Percentiles rank a stretch among this genome's conserved stretches.
These are phyloP conservation scores for Epirrhoe tristata DNA, from an alignment of 2,888 invertebrate species.

Conservation along the genomic window DNA sequence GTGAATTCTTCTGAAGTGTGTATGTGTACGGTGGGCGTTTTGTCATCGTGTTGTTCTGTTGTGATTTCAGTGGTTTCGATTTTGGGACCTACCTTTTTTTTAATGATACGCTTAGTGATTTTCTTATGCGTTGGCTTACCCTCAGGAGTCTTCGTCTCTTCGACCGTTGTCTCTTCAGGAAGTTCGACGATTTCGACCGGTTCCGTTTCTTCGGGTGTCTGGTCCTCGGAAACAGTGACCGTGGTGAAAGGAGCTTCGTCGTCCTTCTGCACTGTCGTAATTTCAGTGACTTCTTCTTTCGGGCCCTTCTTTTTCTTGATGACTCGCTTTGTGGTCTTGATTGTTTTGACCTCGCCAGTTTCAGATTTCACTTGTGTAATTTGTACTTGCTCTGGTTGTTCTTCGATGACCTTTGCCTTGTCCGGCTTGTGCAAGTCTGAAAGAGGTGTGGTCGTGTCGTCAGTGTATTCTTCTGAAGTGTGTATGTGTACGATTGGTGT, in stretches of 20 bases:
- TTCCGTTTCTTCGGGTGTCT: not conserved
- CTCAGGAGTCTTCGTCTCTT: not conserved
- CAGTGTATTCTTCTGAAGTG: too few relatives aligned
- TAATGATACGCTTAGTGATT: not conserved
- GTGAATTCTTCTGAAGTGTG: too few relatives aligned
- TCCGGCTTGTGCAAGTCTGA: too few relatives aligned
- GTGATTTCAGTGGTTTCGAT: too few relatives aligned
- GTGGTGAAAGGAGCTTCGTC: constrained; percentile 6
- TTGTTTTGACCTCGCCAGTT: not conserved
- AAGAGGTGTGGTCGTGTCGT: too few relatives aligned
- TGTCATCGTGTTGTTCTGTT: too few relatives aligned
- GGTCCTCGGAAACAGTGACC: constrained; percentile 5
- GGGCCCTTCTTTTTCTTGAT: constrained; percentile 42
- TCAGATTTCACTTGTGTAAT: not conserved
- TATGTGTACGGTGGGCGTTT: too few relatives aligned
- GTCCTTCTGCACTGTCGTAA: constrained; percentile 3
- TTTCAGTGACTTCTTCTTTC: constrained; percentile 30
- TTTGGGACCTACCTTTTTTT: not conserved
- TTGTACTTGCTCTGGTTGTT: constrained; percentile 25
- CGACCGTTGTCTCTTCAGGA: not conserved
- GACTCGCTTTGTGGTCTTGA: constrained; percentile 3
- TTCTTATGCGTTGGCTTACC: constrained; percentile 15
- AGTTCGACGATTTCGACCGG: not conserved
- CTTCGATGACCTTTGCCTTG: not conserved
- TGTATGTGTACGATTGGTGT: too few relatives aligned